Percentiles rank a stretch among this genome's conserved stretches.
Evolutionary conservation across 1,140 invertebrate species (phyloP).

Genomic region (Aphaenogaster ashmeadi): DNA sequence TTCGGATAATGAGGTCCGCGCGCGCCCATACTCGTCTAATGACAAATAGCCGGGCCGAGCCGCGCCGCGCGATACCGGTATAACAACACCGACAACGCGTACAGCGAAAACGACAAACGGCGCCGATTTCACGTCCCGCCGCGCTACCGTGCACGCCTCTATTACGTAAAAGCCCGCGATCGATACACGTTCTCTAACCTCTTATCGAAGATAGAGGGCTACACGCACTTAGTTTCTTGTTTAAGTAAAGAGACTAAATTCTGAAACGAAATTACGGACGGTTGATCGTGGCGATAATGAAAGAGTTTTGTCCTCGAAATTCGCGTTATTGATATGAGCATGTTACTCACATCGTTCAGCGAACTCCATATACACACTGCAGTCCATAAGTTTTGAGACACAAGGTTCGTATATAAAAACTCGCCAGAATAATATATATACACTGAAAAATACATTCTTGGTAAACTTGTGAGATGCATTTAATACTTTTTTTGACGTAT

Average conservation of each 20-base stretch:
- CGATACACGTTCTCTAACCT: conserved; percentile 25
- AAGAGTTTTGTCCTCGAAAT: background rate
- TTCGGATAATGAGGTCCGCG: conserved; percentile 72
- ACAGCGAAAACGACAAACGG: conserved; percentile 42
- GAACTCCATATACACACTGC: background rate
- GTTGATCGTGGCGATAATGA: background rate
- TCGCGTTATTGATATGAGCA: background rate
- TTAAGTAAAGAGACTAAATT: background rate
- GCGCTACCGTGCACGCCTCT: background rate
- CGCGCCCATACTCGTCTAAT: conserved; percentile 57
- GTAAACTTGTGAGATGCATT: too few species aligned
- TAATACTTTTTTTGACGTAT: too few species aligned
- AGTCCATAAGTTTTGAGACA: too few species aligned
- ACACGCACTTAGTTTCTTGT: background rate
- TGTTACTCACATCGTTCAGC: background rate
- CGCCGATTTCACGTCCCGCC: conserved; percentile 39
- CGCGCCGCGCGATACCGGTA: conserved; percentile 32
- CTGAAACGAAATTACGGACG: background rate
- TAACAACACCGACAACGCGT: background rate
- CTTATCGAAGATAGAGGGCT: background rate
- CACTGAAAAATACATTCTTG: too few species aligned
- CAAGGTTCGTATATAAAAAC: too few species aligned
- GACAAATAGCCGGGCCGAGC: conserved; percentile 65
- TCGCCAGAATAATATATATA: too few species aligned
- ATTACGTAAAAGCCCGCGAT: conserved; percentile 47